Evolutionary conservation across 2,113 vertebrate species (phyloP).

Genomic region (Lonchura striata): DNA sequence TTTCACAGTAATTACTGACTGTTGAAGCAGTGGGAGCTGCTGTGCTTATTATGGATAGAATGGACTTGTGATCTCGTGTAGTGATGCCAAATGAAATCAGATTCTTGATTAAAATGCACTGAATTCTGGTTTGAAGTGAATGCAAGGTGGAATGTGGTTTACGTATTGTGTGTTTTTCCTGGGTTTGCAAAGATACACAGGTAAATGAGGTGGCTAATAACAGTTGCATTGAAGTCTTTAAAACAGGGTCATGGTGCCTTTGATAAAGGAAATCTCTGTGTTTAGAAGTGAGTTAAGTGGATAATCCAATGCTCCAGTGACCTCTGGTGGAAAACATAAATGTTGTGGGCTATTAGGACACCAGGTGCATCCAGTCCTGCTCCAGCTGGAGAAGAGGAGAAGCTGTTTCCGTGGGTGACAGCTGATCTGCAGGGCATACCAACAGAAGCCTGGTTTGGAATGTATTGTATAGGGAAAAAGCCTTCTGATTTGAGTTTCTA

Average conservation of each 20-base stretch:
- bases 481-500: neutral
- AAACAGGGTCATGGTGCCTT: neutral
- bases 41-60: neutral
- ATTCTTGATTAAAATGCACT: neutral
- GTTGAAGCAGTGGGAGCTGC: neutral
- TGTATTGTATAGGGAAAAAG: neutral
- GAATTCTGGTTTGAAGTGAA: neutral
- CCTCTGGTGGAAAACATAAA: constrained; percentile 66
- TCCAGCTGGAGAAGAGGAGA: neutral
- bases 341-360: neutral
- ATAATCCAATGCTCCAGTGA: constrained; percentile 58
- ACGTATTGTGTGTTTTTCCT: neutral
- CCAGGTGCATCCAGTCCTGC: neutral
- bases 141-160: neutral
- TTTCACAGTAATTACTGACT: neutral
- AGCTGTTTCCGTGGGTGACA: neutral
- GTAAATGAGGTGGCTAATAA: neutral
- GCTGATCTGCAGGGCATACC: neutral
- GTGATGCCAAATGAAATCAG: neutral
- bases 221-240: neutral
- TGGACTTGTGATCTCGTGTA: neutral
- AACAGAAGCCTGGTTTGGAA: neutral
- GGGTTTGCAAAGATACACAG: neutral
- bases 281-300: neutral
- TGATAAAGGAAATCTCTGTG: neutral